phyloP scores from a whole-genome alignment of 2,888 invertebrate species.

The Volucella inanis region DNA sequence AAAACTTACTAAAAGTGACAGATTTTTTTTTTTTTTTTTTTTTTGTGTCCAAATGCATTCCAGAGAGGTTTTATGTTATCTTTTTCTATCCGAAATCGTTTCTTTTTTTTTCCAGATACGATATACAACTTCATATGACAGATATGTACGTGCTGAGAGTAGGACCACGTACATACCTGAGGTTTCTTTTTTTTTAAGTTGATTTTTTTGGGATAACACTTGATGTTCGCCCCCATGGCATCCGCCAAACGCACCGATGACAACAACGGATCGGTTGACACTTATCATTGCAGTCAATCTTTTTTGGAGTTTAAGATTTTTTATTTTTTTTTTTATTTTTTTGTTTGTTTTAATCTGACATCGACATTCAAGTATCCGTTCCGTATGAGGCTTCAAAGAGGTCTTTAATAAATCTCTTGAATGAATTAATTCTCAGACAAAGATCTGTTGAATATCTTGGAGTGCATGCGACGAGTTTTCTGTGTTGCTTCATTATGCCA shows the following conservation, averaged over 20 bases:
- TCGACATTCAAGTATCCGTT: slow-evolving; percentile 14
- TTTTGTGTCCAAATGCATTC: slow-evolving; percentile 49
- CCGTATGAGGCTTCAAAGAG: slow-evolving; percentile 23
- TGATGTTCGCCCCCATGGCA: slow-evolving; percentile 44
- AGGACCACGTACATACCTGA: slow-evolving; percentile 28
- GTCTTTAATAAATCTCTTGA: slow-evolving; percentile 58
- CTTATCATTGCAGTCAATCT: slow-evolving; percentile 67
- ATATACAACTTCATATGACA: too few relatives aligned
- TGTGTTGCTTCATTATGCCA: slow-evolving; percentile 30
- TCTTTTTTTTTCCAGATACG: slow-evolving; percentile 2
- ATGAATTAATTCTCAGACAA: slow-evolving; percentile 53
- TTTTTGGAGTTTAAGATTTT: slow-evolving; percentile 62
- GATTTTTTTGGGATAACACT: slow-evolving; percentile 4
- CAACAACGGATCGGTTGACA: slow-evolving; percentile 65
- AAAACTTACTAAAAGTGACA: slow-evolving; percentile 42
- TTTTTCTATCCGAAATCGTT: slow-evolving; percentile 31
- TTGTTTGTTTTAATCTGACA: slow-evolving; percentile 22
- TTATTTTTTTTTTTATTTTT: slow-evolving; percentile 18
- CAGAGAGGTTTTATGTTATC: slow-evolving; percentile 11
- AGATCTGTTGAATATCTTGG: slow-evolving; percentile 27
- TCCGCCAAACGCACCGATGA: slow-evolving; percentile 57
- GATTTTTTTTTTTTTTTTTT: slow-evolving; percentile 17
- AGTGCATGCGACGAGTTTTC: not conserved
- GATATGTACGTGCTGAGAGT: slow-evolving; percentile 23
- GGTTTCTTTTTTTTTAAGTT: not conserved